phyloP scores from a whole-genome alignment of 1,140 invertebrate genomes.

The Apis mellifera region DNA sequence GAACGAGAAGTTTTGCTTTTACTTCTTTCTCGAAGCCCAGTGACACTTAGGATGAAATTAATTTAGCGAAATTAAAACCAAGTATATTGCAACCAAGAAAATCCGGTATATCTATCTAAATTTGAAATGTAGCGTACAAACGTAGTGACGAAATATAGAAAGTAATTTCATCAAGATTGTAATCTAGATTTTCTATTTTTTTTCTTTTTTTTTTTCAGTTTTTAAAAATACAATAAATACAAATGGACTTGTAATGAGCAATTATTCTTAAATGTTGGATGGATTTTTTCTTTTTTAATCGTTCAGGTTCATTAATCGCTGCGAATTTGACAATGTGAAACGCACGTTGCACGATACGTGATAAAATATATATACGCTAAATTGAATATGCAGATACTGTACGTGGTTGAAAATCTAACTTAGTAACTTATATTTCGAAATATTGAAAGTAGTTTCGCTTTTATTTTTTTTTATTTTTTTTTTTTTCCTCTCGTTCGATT shows the following conservation, averaged over 20 bases:
- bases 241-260: too few relatives aligned
- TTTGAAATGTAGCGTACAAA: too few relatives aligned
- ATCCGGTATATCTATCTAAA: background rate
- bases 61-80: background rate
- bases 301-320: background rate
- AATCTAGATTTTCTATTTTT: background rate
- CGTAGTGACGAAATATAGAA: conserved; percentile 16
- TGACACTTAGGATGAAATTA: background rate
- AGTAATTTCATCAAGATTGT: background rate
- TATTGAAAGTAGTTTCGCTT: conserved; percentile 44
- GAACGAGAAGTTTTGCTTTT: background rate
- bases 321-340: background rate
- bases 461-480: background rate
- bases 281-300: background rate
- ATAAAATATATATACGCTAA: conserved; percentile 13
- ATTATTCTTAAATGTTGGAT: background rate
- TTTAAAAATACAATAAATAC: too few relatives aligned
- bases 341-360: background rate
- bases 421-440: conserved; percentile 44
- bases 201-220: too few relatives aligned
- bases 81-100: background rate
- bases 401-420: conserved; percentile 37
- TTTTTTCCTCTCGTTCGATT: background rate
- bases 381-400: conserved; percentile 2
- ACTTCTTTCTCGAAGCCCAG: background rate